Percentiles rank a stretch among this genome's conserved stretches.
Evolutionary conservation across 2,113 vertebrate species (phyloP).

Genomic region (Crotophaga sulcirostris): DNA sequence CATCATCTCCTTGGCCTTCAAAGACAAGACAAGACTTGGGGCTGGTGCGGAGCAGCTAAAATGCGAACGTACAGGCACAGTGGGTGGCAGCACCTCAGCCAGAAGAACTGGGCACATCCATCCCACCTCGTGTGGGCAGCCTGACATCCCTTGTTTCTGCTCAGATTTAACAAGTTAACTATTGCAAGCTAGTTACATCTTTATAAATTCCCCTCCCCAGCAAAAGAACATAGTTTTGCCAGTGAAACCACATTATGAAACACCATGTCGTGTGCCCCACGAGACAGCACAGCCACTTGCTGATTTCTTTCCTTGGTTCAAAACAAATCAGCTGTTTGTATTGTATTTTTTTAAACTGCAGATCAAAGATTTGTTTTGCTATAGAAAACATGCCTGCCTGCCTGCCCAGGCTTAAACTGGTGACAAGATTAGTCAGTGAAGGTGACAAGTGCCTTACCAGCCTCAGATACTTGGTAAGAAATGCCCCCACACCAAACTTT

Average conservation of each 20-base stretch:
- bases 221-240: background rate
- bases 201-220: background rate
- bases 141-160: background rate
- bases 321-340: background rate
- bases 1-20: background rate
- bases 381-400: background rate
- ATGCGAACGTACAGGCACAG: rapidly evolving
- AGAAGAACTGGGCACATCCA: background rate
- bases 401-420: background rate
- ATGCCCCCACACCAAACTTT: rapidly evolving
- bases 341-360: background rate
- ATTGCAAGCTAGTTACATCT: background rate
- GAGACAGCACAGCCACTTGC: rapidly evolving
- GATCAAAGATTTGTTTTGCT: background rate
- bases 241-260: background rate
- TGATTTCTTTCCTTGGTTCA: background rate
- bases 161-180: background rate
- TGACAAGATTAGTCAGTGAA: background rate
- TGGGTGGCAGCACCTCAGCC: rapidly evolving
- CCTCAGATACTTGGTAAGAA: background rate
- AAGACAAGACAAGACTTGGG: rapidly evolving
- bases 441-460: background rate
- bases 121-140: rapidly evolving
- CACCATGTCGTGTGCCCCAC: rapidly evolving
- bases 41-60: rapidly evolving